Percentiles rank a stretch among this genome's conserved stretches.
phyloP scores from a whole-genome alignment of 2,888 invertebrate genomes.

The Eristalis intricaria region DNA sequence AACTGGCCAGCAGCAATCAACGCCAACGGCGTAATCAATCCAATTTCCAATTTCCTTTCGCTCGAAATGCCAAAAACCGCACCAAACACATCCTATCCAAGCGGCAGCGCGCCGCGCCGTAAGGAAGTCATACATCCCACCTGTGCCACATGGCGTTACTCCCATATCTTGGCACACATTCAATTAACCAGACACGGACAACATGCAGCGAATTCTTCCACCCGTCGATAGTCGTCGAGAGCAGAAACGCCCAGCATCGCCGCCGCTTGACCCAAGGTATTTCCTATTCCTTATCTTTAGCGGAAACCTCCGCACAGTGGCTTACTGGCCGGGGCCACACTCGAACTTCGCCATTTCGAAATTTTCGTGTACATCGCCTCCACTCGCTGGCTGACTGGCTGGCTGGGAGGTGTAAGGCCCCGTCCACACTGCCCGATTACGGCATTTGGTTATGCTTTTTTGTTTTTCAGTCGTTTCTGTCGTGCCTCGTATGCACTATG shows the following conservation, averaged over 20 bases:
- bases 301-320: constrained; percentile 48
- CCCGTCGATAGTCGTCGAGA: constrained; percentile 2
- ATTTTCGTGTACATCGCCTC: constrained; percentile 41
- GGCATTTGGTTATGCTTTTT: constrained; percentile 45
- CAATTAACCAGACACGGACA: constrained; percentile 23
- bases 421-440: constrained; percentile 44
- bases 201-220: background rate
- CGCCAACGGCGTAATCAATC: background rate
- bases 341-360: constrained; percentile 45
- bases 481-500: constrained; percentile 22
- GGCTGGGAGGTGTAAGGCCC: constrained; percentile 31
- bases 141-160: constrained; percentile 14
- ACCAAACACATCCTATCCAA: background rate
- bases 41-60: constrained; percentile 9
- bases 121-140: constrained; percentile 39
- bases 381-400: background rate
- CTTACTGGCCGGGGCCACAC: constrained; percentile 34
- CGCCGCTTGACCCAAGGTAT: constrained; percentile 33
- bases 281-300: constrained; percentile 64
- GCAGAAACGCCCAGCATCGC: constrained; percentile 37
- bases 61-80: background rate
- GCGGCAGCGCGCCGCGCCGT: background rate
- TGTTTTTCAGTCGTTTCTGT: background rate
- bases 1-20: background rate
- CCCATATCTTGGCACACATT: constrained; percentile 29